phyloP scores from a whole-genome alignment of 2,113 vertebrate species.

The Gallinago jamesoni region DNA sequence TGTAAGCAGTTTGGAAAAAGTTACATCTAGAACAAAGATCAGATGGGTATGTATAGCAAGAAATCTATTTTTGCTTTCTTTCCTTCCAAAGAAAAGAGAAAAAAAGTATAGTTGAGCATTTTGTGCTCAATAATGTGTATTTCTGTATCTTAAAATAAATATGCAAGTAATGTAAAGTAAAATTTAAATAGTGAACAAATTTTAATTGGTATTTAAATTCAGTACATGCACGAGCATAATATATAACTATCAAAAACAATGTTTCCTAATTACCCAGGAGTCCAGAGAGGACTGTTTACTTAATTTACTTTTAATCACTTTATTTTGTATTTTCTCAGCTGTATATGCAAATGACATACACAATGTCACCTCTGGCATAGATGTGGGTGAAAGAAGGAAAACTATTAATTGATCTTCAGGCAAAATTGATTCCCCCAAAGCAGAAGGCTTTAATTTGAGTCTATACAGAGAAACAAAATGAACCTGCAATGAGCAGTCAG shows the following conservation, averaged over 20 bases:
- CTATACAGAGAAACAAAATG: neutral
- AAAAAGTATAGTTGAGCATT: neutral
- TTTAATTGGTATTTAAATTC: constrained; percentile 19
- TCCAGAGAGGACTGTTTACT: constrained; percentile 45
- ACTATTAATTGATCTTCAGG: constrained; percentile 44
- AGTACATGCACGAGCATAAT: neutral
- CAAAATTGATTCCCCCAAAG: constrained; percentile 1
- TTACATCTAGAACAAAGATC: neutral
- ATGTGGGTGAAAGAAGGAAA: constrained; percentile 15
- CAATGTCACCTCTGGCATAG: constrained; percentile 36
- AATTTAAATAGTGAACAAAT: neutral
- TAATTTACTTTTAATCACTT: constrained; percentile 61
- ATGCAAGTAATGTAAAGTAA: neutral
- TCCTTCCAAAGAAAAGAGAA: neutral
- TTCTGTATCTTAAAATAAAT: neutral
- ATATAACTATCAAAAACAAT: constrained; percentile 51
- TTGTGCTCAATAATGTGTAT: neutral
- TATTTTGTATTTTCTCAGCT: constrained; percentile 54
- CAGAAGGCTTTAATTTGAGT: neutral
- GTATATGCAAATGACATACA: constrained; percentile 33
- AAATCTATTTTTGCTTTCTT: neutral
- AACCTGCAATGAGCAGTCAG: neutral
- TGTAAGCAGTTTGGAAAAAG: neutral
- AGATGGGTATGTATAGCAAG: neutral
- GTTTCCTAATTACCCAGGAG: constrained; percentile 63